phyloP scores from a whole-genome alignment of 2,797 vertebrate genomes.

The Poeciliopsis infans region DNA sequence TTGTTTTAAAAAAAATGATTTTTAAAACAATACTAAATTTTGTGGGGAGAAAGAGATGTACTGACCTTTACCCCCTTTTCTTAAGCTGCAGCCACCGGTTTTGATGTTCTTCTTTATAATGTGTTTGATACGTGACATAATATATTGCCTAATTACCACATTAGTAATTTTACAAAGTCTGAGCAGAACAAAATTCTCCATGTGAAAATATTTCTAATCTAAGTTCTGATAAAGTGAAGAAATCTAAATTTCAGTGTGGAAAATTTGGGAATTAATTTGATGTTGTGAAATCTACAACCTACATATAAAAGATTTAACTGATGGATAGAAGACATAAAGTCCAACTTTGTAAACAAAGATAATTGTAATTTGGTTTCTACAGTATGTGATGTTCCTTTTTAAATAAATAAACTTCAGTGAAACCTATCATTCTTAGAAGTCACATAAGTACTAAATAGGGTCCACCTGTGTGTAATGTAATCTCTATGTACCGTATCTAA shows the following conservation, averaged over 20 bases:
- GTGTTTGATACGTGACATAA: not conserved
- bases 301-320: no score
- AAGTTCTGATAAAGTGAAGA: no score
- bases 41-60: not conserved
- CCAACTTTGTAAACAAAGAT: no score
- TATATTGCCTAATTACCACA: not conserved
- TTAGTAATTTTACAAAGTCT: not conserved
- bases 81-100: not conserved
- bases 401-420: not conserved
- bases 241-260: no score
- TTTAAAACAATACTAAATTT: not conserved
- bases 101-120: not conserved
- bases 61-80: not conserved
- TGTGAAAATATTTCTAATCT: no score
- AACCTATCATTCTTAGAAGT: not conserved
- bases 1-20: not conserved
- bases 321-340: no score
- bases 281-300: no score
- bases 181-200: no score
- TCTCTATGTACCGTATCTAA: not conserved
- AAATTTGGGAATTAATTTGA: no score
- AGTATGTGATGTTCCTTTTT: not conserved
- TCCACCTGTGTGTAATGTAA: not conserved
- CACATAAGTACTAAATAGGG: not conserved
- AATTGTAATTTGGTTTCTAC: no score